Conservation (phyloP, 2,113 vertebrate genomes). For the Paramisgurnus dabryanus region DNA sequence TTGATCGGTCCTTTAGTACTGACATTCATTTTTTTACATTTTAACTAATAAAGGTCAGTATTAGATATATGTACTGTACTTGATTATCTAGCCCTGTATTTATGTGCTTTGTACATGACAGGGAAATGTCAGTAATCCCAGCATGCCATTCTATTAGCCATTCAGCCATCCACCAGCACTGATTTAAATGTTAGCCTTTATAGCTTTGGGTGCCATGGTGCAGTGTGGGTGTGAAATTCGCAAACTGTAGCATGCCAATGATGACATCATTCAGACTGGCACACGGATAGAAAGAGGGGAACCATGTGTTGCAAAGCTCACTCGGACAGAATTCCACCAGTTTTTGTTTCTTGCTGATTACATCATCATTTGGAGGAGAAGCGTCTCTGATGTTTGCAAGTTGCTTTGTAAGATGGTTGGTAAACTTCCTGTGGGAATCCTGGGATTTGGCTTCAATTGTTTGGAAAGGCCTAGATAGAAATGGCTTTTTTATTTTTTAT, state of each 20-base stretch:
- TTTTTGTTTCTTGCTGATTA: neutral
- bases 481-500: too few species aligned
- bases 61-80: too few species aligned
- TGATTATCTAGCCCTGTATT: too few species aligned
- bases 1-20: too few species aligned
- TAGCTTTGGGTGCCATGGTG: neutral
- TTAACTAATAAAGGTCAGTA: too few species aligned
- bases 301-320: neutral
- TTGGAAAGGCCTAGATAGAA: neutral
- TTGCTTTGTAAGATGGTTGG: neutral
- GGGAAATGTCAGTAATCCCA: neutral
- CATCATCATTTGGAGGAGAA: neutral
- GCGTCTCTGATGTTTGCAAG: neutral
- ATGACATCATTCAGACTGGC: slow-evolving; percentile 44
- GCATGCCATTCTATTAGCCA: neutral
- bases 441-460: neutral
- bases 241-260: slow-evolving; percentile 16
- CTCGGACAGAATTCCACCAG: neutral
- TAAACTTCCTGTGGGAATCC: slow-evolving; percentile 8
- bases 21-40: too few species aligned
- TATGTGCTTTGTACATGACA: too few species aligned
- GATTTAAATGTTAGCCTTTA: slow-evolving; percentile 12
- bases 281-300: neutral
- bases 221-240: neutral
- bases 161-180: neutral